phyloP scores from a whole-genome alignment of 2,113 vertebrate genomes.

The Cyanocitta stelleri region DNA sequence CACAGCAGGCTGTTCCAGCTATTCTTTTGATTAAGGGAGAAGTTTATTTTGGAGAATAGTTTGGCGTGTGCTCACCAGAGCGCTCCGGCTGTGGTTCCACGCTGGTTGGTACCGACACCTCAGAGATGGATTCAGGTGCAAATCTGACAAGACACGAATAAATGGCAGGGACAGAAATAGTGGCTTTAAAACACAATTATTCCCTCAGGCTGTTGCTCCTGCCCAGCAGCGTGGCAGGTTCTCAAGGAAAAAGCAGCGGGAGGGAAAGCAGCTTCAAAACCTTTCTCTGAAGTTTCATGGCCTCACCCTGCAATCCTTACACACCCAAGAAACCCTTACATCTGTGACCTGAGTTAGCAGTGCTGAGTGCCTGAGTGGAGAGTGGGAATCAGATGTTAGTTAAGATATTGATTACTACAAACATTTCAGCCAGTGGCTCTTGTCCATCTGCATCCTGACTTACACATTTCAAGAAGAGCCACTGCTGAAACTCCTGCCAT shows the following conservation, averaged over 20 bases:
- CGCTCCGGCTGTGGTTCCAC: background rate
- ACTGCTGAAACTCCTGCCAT: background rate
- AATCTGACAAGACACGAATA: slow-evolving; percentile 32
- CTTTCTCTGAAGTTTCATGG: background rate
- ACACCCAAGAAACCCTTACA: background rate
- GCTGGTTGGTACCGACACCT: background rate
- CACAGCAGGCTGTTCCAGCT: background rate
- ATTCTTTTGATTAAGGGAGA: background rate
- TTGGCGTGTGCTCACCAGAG: background rate
- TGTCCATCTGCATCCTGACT: background rate
- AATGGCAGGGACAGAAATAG: slow-evolving; percentile 43
- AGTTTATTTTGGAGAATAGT: background rate
- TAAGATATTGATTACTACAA: background rate
- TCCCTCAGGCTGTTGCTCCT: background rate
- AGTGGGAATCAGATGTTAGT: background rate
- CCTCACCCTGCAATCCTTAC: background rate
- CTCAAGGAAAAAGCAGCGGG: background rate
- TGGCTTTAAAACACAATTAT: slow-evolving; percentile 1
- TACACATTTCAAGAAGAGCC: background rate
- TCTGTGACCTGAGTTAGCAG: background rate
- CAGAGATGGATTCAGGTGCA: slow-evolving; percentile 7
- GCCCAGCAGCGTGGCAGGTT: background rate
- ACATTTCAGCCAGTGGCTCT: background rate
- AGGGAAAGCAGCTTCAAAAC: background rate
- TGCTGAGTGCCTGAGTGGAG: background rate